phyloP scores from a whole-genome alignment of 2,797 vertebrate genomes.

The Sebastes jordani region DNA sequence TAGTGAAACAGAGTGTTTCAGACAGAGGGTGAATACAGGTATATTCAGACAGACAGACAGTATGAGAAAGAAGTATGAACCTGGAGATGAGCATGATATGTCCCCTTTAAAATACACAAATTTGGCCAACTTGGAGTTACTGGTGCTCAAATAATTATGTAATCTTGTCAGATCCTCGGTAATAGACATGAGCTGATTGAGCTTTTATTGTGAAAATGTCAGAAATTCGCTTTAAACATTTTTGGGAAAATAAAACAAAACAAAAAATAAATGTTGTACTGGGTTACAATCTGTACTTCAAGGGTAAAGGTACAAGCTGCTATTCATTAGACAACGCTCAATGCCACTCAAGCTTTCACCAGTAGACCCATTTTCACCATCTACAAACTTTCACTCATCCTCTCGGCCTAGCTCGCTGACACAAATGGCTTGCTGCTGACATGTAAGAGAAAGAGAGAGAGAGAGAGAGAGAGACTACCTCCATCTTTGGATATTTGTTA shows the following conservation, averaged over 20 bases:
- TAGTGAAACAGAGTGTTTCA: rapidly evolving
- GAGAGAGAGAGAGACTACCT: neutral
- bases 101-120: neutral
- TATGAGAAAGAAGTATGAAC: no score
- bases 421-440: slow-evolving; percentile 35
- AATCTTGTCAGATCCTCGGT: neutral
- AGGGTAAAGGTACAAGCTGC: neutral
- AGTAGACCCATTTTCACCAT: slow-evolving; percentile 10
- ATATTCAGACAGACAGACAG: no score
- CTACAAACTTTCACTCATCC: slow-evolving; percentile 29
- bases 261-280: neutral
- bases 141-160: neutral
- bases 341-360: slow-evolving; percentile 6
- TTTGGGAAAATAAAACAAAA: neutral
- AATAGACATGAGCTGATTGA: neutral
- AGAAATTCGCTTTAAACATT: neutral
- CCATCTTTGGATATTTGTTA: slow-evolving; percentile 2
- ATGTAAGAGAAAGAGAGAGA: neutral
- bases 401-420: neutral
- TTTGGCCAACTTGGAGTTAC: neutral
- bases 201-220: neutral
- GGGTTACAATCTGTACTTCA: neutral
- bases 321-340: neutral
- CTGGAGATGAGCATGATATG: no score
- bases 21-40: no score